Conservation (phyloP, 2,113 vertebrate genomes). For the Protobothrops mucrosquamatus region DNA sequence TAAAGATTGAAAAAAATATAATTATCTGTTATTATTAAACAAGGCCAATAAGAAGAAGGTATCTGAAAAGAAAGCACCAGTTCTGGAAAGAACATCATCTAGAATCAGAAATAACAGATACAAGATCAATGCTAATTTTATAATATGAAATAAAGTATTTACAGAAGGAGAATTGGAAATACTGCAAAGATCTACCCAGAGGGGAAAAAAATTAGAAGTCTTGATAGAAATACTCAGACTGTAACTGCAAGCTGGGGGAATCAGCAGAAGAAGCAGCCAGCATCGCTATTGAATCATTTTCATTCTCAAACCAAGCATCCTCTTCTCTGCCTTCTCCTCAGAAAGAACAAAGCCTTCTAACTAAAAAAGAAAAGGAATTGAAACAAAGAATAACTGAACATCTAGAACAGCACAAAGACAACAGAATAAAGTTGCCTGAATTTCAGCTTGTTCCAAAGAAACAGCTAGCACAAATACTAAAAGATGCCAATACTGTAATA, state of each 20-base stretch:
- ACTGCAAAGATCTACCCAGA: neutral
- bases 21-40: neutral
- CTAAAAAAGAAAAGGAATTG: neutral
- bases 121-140: neutral
- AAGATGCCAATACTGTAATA: neutral
- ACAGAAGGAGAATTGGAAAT: neutral
- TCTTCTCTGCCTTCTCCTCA: neutral
- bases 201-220: neutral
- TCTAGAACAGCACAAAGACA: neutral
- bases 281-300: neutral
- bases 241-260: neutral
- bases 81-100: neutral
- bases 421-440: too few relatives aligned
- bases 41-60: too few relatives aligned
- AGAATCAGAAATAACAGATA: neutral
- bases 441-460: neutral
- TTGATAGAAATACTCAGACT: neutral
- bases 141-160: neutral
- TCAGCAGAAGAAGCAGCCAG: neutral
- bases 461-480: neutral
- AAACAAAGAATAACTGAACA: neutral
- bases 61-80: too few relatives aligned
- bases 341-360: neutral
- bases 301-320: neutral
- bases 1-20: neutral